Conservation (phyloP, 2,888 invertebrate species). For the Chaitophorus viminalis region DNA sequence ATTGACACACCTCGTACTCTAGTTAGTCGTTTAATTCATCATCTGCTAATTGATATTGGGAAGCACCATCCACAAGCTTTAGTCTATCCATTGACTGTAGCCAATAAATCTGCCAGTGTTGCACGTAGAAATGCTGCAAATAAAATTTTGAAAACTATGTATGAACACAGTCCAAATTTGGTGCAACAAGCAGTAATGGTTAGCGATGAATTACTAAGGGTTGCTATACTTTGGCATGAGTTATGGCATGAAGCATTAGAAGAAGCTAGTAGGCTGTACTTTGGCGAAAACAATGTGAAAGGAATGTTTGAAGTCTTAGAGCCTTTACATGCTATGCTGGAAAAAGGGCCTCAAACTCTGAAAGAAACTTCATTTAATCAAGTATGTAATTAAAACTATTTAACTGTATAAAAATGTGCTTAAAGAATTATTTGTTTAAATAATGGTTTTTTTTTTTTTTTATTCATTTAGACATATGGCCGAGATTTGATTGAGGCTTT, state of each 20-base stretch:
- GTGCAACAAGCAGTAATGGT: conserved; percentile 97
- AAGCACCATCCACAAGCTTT: conserved; percentile 97
- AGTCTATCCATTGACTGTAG: conserved; percentile 97
- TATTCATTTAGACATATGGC: conserved; percentile 80
- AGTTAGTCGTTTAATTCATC: conserved; percentile 91
- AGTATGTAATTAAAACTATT: conserved; percentile 66
- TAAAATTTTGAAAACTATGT: conserved; percentile 93
- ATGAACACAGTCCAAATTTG: conserved; percentile 89
- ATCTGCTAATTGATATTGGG: conserved; percentile 94
- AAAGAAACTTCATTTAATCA: conserved; percentile 98
- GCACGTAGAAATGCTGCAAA: conserved; percentile 90
- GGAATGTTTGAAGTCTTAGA: conserved; percentile 97
- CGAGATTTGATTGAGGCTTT: conserved; percentile 93
- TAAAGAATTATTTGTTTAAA: too few species aligned
- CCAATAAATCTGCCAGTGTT: conserved; percentile 90
- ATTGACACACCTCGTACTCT: conserved; percentile 92
- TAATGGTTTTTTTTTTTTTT: neutral
- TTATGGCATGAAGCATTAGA: conserved; percentile 98
- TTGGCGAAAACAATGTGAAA: conserved; percentile 93
- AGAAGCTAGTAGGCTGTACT: conserved; percentile 93
- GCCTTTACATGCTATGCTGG: conserved; percentile 93
- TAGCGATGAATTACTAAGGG: conserved; percentile 94
- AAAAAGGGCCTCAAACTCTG: conserved; percentile 91
- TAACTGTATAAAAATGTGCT: neutral
- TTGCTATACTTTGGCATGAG: conserved; percentile 99